phyloP scores from a whole-genome alignment of 2,888 invertebrate species.

The Polydrusus tereticollis region DNA sequence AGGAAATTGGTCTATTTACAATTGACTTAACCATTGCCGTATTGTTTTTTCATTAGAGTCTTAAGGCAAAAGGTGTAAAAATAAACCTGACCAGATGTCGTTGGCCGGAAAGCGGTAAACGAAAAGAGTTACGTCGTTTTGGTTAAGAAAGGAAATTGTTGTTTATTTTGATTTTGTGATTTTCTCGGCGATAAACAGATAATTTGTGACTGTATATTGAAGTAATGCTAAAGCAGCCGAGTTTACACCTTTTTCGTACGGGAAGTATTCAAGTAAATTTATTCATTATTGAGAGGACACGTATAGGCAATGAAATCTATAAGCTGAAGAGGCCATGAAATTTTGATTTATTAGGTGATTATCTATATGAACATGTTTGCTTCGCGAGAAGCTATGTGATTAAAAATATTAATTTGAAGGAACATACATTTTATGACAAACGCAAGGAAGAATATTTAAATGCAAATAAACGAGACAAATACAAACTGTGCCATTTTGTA shows the following conservation, averaged over 20 bases:
- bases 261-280: constrained; percentile 4
- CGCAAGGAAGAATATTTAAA: no score
- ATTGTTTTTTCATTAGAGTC: constrained; percentile 19
- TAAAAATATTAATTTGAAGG: background rate
- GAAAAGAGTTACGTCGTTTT: constrained; percentile 21
- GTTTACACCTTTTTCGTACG: constrained; percentile 28
- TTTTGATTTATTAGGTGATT: constrained; percentile 6
- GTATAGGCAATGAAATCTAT: constrained; percentile 2
- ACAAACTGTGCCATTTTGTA: no score
- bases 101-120: constrained; percentile 29
- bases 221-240: constrained; percentile 23
- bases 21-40: constrained; percentile 3
- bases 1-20: constrained; percentile 8
- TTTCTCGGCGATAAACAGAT: constrained; percentile 14
- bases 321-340: constrained; percentile 4
- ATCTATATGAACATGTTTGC: background rate
- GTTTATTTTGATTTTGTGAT: constrained; percentile 21
- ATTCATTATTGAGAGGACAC: constrained; percentile 18
- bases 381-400: background rate
- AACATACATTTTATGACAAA: no score
- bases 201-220: constrained; percentile 21
- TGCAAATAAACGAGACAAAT: no score
- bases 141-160: constrained; percentile 28
- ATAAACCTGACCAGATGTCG: constrained; percentile 25
- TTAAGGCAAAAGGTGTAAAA: constrained; percentile 23